Evolutionary conservation across 2,888 invertebrate genomes (phyloP).

Genomic region (Stomorhina lunata): DNA sequence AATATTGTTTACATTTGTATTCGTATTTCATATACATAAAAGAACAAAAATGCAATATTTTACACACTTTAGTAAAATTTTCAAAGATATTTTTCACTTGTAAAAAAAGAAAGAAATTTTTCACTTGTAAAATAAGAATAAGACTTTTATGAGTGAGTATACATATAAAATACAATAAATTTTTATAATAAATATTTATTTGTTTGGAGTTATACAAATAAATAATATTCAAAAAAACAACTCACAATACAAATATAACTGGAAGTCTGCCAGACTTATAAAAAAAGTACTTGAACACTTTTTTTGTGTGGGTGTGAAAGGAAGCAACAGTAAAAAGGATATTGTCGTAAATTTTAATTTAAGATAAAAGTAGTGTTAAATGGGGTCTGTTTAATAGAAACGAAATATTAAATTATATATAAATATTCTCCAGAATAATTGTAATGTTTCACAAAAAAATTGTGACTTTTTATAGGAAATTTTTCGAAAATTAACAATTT

Average conservation of each 20-base stretch:
- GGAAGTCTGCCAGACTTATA: background rate
- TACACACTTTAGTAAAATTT: background rate
- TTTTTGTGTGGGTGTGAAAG: background rate
- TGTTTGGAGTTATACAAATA: background rate
- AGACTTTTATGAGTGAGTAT: too few species aligned
- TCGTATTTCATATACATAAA: background rate
- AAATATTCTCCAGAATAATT: background rate
- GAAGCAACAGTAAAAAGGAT: conserved; percentile 26
- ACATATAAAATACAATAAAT: too few species aligned
- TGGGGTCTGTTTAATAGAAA: background rate
- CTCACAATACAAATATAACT: background rate
- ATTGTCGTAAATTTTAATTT: conserved; percentile 34
- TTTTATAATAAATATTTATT: too few species aligned
- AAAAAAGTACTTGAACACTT: background rate
- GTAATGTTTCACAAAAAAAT: too few species aligned
- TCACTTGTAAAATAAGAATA: background rate
- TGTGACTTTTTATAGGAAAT: too few species aligned
- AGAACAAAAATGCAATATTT: background rate
- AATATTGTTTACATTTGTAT: background rate
- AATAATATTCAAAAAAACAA: too few species aligned
- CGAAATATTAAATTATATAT: background rate
- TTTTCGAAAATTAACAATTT: too few species aligned
- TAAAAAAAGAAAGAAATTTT: background rate
- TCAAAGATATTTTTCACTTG: too few species aligned
- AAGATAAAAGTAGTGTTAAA: conserved; percentile 1